phyloP scores from a whole-genome alignment of 2,888 invertebrate species.

The Drosophila putrida region DNA sequence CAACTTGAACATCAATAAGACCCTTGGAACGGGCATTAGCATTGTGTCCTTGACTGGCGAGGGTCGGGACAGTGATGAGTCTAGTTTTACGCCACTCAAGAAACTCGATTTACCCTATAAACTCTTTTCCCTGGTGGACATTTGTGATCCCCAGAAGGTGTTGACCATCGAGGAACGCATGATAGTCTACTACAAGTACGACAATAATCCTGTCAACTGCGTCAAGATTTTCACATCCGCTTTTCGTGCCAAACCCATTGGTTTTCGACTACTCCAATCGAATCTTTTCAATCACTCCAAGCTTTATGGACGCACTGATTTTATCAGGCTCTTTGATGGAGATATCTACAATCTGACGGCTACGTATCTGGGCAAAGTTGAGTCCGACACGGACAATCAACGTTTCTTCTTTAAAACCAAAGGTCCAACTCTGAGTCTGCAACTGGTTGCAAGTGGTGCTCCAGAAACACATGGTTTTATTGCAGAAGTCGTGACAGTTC shows the following conservation, averaged over 20 bases:
- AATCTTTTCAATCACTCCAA: constrained; percentile 95
- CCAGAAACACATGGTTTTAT: constrained; percentile 98
- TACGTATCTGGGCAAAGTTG: constrained; percentile 89
- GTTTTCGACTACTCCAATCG: constrained; percentile 95
- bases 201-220: constrained; percentile 97
- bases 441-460: constrained; percentile 97
- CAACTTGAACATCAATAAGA: constrained; percentile 91
- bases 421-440: constrained; percentile 93
- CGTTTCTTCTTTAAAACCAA: constrained; percentile 91
- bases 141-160: constrained; percentile 97
- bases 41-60: constrained; percentile 97
- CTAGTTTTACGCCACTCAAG: constrained; percentile 94
- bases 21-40: constrained; percentile 95
- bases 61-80: constrained; percentile 93
- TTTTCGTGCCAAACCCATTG: constrained; percentile 94
- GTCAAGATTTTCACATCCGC: constrained; percentile 97
- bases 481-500: constrained; percentile 97
- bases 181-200: constrained; percentile 97
- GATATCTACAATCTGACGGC: constrained; percentile 95
- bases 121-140: constrained; percentile 96
- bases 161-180: constrained; percentile 95
- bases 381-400: constrained; percentile 90
- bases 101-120: constrained; percentile 94
- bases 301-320: constrained; percentile 93
- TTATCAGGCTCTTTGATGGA: constrained; percentile 95